These are phyloP conservation scores for Caenorhabditis sp. DNA, from an alignment of 2,888 invertebrate genomes.

Conservation along the genomic window DNA sequence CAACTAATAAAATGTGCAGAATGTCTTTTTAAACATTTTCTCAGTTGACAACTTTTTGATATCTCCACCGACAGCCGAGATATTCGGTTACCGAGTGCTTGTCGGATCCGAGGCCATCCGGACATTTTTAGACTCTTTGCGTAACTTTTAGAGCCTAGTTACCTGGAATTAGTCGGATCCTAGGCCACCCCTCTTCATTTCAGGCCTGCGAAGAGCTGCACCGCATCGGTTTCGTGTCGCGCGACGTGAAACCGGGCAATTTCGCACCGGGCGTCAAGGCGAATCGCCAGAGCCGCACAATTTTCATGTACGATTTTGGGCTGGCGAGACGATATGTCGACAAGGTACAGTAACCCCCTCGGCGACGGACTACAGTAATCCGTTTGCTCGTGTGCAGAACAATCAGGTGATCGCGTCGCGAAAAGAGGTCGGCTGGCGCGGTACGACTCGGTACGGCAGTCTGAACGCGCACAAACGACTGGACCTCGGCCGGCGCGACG, in stretches of 20 bases:
- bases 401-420: conserved; percentile 62
- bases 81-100: no score
- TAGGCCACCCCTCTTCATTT: no score
- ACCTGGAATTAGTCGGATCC: no score
- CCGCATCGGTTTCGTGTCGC: conserved; percentile 65
- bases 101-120: no score
- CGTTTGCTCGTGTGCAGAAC: conserved; percentile 32
- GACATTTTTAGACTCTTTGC: no score
- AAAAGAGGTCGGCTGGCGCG: conserved; percentile 73
- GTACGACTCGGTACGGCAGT: conserved; percentile 72
- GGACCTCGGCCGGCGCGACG: conserved; percentile 69
- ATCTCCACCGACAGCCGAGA: no score
- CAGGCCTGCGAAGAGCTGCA: conserved; percentile 72
- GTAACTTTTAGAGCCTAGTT: no score
- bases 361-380: conserved; percentile 24
- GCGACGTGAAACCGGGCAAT: conserved; percentile 75
- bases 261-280: conserved; percentile 71
- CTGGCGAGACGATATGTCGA: conserved; percentile 66
- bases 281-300: conserved; percentile 56
- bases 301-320: conserved; percentile 71
- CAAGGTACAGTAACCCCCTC: conserved; percentile 10
- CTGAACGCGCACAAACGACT: conserved; percentile 59
- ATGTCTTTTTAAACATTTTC: background rate
- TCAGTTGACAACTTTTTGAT: no score
- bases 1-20: no score